Evolutionary conservation across 1,140 invertebrate genomes (phyloP).

Genomic region (Drosophila suzukii): DNA sequence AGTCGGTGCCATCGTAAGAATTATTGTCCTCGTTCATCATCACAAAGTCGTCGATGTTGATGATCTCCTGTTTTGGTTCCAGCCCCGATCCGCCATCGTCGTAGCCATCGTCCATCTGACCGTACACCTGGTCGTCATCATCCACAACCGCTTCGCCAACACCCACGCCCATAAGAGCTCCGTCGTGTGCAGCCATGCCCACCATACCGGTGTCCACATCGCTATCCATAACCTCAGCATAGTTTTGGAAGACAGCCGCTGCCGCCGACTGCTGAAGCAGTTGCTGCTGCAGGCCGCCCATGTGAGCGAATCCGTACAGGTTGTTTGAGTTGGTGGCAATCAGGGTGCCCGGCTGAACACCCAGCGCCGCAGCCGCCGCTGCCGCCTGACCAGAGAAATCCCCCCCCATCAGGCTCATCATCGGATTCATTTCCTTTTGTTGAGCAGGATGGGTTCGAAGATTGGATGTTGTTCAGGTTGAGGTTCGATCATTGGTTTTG

Average conservation of each 20-base stretch:
- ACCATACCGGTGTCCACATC: slow-evolving; percentile 56
- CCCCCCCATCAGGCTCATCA: slow-evolving; percentile 84
- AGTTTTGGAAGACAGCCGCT: slow-evolving; percentile 74
- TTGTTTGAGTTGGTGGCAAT: slow-evolving; percentile 78
- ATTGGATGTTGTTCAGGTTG: slow-evolving; percentile 15
- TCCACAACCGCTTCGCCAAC: slow-evolving; percentile 67
- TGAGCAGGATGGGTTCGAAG: slow-evolving; percentile 12
- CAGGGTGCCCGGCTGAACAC: slow-evolving; percentile 70
- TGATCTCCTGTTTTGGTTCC: slow-evolving; percentile 80
- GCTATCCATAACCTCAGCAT: slow-evolving; percentile 69
- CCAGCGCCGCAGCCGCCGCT: slow-evolving; percentile 69
- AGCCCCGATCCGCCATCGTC: slow-evolving; percentile 69
- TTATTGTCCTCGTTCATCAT: slow-evolving; percentile 83
- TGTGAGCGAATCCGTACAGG: slow-evolving; percentile 77
- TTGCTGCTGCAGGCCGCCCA: slow-evolving; percentile 79
- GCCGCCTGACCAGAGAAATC: slow-evolving; percentile 80
- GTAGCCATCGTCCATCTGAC: slow-evolving; percentile 71
- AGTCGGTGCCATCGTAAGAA: slow-evolving; percentile 85
- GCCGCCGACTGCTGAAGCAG: slow-evolving; percentile 75
- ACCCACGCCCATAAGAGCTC: slow-evolving; percentile 51
- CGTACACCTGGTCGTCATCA: slow-evolving; percentile 73
- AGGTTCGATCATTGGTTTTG: slow-evolving; percentile 32
- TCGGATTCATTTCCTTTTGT: slow-evolving; percentile 82
- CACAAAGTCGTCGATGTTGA: slow-evolving; percentile 83
- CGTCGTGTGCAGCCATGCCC: slow-evolving; percentile 45